Evolutionary conservation across 2,888 invertebrate genomes (phyloP).

Genomic region (Podotricha telesiphe): DNA sequence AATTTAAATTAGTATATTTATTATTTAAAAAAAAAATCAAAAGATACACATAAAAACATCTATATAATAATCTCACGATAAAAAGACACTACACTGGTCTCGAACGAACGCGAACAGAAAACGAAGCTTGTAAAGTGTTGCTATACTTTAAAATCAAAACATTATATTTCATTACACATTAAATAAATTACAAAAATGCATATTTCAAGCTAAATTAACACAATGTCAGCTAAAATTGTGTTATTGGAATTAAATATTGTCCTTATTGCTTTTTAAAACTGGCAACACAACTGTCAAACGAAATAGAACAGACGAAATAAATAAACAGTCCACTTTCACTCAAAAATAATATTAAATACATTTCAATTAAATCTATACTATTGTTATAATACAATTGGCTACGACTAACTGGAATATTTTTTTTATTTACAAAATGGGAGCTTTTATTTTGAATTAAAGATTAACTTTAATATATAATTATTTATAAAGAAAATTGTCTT

Average conservation of each 20-base stretch:
- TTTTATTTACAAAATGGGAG: slow-evolving; percentile 72
- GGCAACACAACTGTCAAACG: slow-evolving; percentile 17
- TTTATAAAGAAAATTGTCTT: slow-evolving; percentile 54
- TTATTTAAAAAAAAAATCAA: slow-evolving; percentile 7
- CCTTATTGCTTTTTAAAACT: neutral
- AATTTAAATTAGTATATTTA: neutral
- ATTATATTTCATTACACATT: neutral
- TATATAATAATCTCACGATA: slow-evolving; percentile 13
- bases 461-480: slow-evolving; percentile 48
- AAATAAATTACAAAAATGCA: neutral
- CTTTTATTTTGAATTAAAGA: slow-evolving; percentile 34
- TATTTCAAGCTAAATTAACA: neutral
- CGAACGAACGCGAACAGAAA: neutral
- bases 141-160: neutral
- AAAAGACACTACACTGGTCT: slow-evolving; percentile 6
- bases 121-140: slow-evolving; percentile 7
- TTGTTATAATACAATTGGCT: slow-evolving; percentile 77
- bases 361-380: slow-evolving; percentile 67
- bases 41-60: slow-evolving; percentile 9
- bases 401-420: slow-evolving; percentile 77
- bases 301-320: slow-evolving; percentile 46
- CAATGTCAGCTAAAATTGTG: neutral
- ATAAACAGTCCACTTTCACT: slow-evolving; percentile 50
- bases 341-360: slow-evolving; percentile 63
- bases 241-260: neutral